Percentiles rank a stretch among this genome's conserved stretches.
Evolutionary conservation across 2,888 invertebrate genomes (phyloP).

Genomic region (Drosophila phalerata): DNA sequence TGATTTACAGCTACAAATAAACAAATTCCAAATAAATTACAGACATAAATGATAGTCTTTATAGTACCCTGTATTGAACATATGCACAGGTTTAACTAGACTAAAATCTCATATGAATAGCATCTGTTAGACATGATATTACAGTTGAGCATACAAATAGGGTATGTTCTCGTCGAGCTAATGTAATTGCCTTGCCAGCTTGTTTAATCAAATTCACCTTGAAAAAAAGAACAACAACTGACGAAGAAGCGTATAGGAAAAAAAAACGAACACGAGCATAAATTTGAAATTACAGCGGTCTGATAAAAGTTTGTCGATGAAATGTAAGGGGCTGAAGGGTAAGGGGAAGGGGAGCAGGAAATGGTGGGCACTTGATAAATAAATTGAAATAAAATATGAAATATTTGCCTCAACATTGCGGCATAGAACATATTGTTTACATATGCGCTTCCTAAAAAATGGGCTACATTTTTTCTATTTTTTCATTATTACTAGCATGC

Average conservation of each 20-base stretch:
- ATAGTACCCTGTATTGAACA: not conserved
- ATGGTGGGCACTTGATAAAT: slow-evolving; percentile 47
- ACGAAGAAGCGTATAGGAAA: slow-evolving; percentile 27
- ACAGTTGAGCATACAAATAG: not conserved
- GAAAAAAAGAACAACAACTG: slow-evolving; percentile 46
- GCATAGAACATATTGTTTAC: slow-evolving; percentile 39
- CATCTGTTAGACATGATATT: not conserved
- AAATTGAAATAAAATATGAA: slow-evolving; percentile 60
- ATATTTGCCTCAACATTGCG: slow-evolving; percentile 41
- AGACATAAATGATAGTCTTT: slow-evolving; percentile 1
- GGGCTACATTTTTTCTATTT: slow-evolving; percentile 23
- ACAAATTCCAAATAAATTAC: slow-evolving; percentile 22
- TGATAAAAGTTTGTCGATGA: slow-evolving; percentile 52
- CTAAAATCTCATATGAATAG: not conserved
- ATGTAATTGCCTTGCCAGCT: slow-evolving; percentile 5
- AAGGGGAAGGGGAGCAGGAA: slow-evolving; percentile 20
- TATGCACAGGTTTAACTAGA: no score
- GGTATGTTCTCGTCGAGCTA: slow-evolving; percentile 5
- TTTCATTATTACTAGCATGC: slow-evolving; percentile 22
- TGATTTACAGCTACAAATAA: slow-evolving; percentile 52
- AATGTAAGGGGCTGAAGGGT: not conserved
- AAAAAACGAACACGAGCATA: slow-evolving; percentile 38
- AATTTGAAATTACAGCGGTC: slow-evolving; percentile 64
- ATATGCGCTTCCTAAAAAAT: slow-evolving; percentile 35
- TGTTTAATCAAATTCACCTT: slow-evolving; percentile 74